phyloP scores from a whole-genome alignment of 2,797 vertebrate genomes.

The Rhinella marina region DNA sequence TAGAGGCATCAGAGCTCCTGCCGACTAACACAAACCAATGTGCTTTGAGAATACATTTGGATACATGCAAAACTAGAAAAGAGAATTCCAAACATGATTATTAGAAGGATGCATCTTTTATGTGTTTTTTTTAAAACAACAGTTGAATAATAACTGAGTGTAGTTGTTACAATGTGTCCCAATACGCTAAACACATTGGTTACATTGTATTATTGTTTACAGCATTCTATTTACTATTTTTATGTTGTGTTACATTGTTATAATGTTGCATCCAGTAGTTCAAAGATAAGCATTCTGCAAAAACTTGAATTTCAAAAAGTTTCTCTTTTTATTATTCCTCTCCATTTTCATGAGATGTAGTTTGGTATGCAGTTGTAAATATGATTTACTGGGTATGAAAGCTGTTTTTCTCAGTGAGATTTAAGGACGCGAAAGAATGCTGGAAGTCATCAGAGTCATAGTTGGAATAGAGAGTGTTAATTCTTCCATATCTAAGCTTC shows the following conservation, averaged over 20 bases:
- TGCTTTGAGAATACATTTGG: not conserved
- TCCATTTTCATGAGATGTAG: conserved; percentile 26
- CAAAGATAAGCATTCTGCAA: not conserved
- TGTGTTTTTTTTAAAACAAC: not conserved
- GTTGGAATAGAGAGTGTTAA: conserved; percentile 92
- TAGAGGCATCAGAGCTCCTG: not conserved
- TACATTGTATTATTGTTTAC: not conserved
- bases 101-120: too few relatives aligned
- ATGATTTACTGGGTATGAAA: conserved; percentile 62
- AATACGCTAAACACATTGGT: not conserved
- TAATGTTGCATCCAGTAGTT: not conserved
- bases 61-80: not conserved
- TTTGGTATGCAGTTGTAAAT: conserved; percentile 39
- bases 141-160: not conserved
- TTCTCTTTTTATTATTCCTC: not conserved
- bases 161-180: not conserved
- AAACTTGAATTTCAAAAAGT: not conserved
- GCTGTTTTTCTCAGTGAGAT: conserved; percentile 67
- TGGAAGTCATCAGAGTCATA: conserved; percentile 77
- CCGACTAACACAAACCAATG: not conserved
- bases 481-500: conserved; percentile 99
- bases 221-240: not conserved
- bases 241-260: not conserved
- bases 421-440: conserved; percentile 74
- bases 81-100: not conserved